These are phyloP conservation scores for Montipora capitata DNA, from an alignment of 92 coral and sea anemone species.

Conservation along the genomic window DNA sequence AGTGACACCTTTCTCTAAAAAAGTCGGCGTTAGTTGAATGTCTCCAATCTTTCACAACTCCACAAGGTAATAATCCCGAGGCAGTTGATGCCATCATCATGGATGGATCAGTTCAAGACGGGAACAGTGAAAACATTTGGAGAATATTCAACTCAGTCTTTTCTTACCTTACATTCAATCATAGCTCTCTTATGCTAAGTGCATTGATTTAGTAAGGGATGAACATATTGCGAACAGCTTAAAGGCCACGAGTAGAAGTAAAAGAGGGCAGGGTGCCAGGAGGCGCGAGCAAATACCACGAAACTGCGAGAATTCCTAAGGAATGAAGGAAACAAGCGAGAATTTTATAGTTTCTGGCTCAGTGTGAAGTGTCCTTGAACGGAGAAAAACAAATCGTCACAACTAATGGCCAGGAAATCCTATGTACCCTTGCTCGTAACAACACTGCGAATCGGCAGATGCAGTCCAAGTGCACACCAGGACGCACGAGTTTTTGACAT, in stretches of 20 bases:
- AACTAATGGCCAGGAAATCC: conserved; percentile 48
- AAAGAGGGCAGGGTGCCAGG: conserved; percentile 49
- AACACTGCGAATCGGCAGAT: background rate
- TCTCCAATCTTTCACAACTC: too few species aligned
- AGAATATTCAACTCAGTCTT: conserved; percentile 63
- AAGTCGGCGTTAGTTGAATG: too few species aligned
- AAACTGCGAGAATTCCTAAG: too few species aligned
- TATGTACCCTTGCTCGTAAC: conserved; percentile 8
- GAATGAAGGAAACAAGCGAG: too few species aligned
- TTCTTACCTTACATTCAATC: conserved; percentile 64
- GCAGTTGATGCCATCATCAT: too few species aligned
- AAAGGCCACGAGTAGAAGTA: conserved; percentile 55
- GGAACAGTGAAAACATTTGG: conserved; percentile 47
- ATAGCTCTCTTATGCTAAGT: conserved; percentile 60
- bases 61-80: too few species aligned
- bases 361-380: conserved; percentile 21
- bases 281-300: background rate
- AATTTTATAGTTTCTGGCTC: too few species aligned
- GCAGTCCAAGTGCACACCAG: too few species aligned
- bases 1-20: too few species aligned
- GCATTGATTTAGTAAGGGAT: conserved; percentile 81
- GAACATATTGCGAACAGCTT: conserved; percentile 52
- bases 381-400: conserved; percentile 35
- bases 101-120: conserved; percentile 39
- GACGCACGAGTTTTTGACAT: too few species aligned